Evolutionary conservation across 2,888 invertebrate genomes (phyloP).

Genomic region (Tenthredo notha): DNA sequence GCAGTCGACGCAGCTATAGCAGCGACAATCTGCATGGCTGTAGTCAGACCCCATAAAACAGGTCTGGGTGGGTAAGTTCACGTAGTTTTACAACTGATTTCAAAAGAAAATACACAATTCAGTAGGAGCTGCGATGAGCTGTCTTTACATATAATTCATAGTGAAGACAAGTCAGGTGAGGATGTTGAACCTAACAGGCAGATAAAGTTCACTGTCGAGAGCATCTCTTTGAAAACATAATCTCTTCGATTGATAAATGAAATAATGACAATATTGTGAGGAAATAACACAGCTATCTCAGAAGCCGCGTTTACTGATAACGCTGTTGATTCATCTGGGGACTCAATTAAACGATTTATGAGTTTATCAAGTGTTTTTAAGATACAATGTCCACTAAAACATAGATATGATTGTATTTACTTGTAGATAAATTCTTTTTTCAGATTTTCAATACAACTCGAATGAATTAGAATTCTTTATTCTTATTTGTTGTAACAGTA

Average conservation of each 20-base stretch:
- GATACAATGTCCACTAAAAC: background rate
- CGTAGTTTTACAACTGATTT: background rate
- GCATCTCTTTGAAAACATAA: background rate
- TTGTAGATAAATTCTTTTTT: background rate
- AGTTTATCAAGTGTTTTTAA: background rate
- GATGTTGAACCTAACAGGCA: background rate
- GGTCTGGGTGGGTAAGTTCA: constrained; percentile 87
- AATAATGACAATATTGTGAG: background rate
- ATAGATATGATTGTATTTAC: constrained; percentile 3
- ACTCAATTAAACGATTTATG: background rate
- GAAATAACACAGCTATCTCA: background rate
- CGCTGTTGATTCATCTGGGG: background rate
- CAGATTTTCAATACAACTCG: background rate
- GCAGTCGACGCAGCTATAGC: constrained; percentile 89
- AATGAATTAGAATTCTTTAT: background rate
- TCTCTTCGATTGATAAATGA: background rate
- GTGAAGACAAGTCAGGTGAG: background rate
- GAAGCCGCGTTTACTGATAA: background rate
- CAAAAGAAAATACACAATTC: background rate
- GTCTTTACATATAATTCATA: background rate
- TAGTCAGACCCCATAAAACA: constrained; percentile 86
- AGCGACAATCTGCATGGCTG: constrained; percentile 87
- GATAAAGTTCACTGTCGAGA: background rate
- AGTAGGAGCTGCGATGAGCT: background rate
- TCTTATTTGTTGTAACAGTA: constrained; percentile 10